Percentiles rank a stretch among this genome's conserved stretches.
phyloP scores from a whole-genome alignment of 2,888 invertebrate species.

The Plebejus argus region DNA sequence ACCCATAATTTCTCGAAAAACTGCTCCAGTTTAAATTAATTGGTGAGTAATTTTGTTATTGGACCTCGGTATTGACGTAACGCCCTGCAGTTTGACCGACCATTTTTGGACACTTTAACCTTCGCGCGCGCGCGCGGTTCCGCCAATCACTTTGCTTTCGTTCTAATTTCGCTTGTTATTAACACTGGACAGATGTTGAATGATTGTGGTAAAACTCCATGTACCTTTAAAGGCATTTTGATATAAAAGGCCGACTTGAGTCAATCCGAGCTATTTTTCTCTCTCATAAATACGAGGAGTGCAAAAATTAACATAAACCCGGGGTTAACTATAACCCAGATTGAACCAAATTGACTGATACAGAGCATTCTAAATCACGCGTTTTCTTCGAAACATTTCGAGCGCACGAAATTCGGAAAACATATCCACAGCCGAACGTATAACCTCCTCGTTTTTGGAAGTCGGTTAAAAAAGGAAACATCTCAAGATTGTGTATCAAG shows the following conservation, averaged over 20 bases:
- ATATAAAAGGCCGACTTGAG: no score
- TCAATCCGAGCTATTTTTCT: no score
- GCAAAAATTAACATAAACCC: not conserved
- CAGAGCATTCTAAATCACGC: conserved; percentile 61
- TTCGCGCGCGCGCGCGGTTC: conserved; percentile 64
- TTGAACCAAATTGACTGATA: not conserved
- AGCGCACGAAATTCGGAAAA: conserved; percentile 67
- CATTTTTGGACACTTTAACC: conserved; percentile 70
- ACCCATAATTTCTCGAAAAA: conserved; percentile 42
- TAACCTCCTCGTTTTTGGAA: no score
- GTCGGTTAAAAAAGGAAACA: conserved; percentile 45
- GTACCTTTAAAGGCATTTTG: no score
- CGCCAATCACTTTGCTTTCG: conserved; percentile 74
- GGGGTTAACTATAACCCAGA: not conserved
- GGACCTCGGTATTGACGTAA: conserved; percentile 51
- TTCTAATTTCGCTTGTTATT: conserved; percentile 69
- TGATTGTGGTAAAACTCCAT: not conserved
- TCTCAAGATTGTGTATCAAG: conserved; percentile 40
- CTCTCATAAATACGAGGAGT: not conserved
- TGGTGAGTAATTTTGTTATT: conserved; percentile 48
- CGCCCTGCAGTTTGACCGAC: conserved; percentile 45
- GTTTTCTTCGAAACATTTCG: conserved; percentile 69
- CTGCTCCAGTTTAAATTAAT: conserved; percentile 51
- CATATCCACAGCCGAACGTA: no score
- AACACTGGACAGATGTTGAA: conserved; percentile 31